These are phyloP conservation scores for Ladona fulva DNA, from an alignment of 1,140 invertebrate species.

Conservation along the genomic window DNA sequence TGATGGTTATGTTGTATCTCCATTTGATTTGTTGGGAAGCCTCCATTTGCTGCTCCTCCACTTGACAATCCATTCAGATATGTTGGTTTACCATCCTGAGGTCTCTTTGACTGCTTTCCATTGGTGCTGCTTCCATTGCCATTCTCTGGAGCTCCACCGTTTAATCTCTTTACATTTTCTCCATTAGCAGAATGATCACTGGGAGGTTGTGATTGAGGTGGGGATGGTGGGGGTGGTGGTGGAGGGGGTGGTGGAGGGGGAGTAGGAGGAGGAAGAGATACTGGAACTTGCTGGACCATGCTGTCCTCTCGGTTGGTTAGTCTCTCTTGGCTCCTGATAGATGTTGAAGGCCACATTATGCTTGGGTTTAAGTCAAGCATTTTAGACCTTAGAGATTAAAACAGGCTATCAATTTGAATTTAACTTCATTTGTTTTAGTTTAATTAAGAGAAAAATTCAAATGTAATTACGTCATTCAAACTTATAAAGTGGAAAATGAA, in stretches of 20 bases:
- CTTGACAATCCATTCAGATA: background rate
- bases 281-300: background rate
- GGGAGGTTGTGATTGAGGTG: background rate
- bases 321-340: background rate
- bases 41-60: background rate
- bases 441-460: too few species aligned
- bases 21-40: background rate
- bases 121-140: background rate
- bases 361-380: conserved; percentile 6
- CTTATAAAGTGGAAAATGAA: too few species aligned
- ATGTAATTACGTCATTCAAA: too few species aligned
- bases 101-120: background rate
- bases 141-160: background rate
- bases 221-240: background rate
- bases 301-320: background rate
- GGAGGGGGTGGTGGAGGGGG: background rate
- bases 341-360: background rate
- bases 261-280: background rate
- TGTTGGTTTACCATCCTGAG: background rate
- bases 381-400: background rate
- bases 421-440: too few species aligned
- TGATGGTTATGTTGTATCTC: background rate
- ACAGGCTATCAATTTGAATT: background rate
- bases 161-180: background rate
- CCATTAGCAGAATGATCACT: background rate